Percentiles rank a stretch among this genome's conserved stretches.
These are phyloP conservation scores for Alectura lathami DNA, from an alignment of 2,113 vertebrate genomes.

Conservation along the genomic window DNA sequence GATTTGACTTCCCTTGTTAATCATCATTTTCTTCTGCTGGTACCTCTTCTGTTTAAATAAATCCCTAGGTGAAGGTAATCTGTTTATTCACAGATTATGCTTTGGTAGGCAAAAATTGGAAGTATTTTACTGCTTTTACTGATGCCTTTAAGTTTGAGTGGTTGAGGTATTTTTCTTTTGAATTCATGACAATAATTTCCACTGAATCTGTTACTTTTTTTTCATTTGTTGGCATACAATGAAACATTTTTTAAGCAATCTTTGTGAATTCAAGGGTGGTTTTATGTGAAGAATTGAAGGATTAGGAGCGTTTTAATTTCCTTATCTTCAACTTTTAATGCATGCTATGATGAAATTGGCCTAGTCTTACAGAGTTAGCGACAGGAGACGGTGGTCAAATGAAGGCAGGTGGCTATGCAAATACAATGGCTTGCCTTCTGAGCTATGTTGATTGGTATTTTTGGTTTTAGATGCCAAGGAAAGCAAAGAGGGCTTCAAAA, in stretches of 20 bases:
- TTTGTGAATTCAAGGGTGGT: not conserved
- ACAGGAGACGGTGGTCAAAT: not conserved
- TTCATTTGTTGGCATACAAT: not conserved
- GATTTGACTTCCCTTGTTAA: not conserved
- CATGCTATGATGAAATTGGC: not conserved
- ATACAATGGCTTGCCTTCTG: not conserved
- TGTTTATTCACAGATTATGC: not conserved
- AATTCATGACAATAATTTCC: not conserved
- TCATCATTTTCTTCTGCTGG: not conserved
- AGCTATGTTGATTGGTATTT: not conserved
- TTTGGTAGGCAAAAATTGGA: not conserved
- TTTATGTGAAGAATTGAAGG: not conserved
- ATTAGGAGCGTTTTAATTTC: not conserved
- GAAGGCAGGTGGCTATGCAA: not conserved
- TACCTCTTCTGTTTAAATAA: not conserved
- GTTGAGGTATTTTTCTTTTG: not conserved
- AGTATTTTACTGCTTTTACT: not conserved
- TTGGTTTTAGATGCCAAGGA: not conserved
- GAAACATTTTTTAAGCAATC: not conserved
- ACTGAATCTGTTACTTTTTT: not conserved
- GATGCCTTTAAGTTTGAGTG: not conserved
- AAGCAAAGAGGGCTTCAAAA: not conserved
- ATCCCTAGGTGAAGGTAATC: not conserved
- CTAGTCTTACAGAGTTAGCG: not conserved
- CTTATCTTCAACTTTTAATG: not conserved